Evolutionary conservation across 2,797 vertebrate species (phyloP).

Genomic region (Dallia pectoralis): DNA sequence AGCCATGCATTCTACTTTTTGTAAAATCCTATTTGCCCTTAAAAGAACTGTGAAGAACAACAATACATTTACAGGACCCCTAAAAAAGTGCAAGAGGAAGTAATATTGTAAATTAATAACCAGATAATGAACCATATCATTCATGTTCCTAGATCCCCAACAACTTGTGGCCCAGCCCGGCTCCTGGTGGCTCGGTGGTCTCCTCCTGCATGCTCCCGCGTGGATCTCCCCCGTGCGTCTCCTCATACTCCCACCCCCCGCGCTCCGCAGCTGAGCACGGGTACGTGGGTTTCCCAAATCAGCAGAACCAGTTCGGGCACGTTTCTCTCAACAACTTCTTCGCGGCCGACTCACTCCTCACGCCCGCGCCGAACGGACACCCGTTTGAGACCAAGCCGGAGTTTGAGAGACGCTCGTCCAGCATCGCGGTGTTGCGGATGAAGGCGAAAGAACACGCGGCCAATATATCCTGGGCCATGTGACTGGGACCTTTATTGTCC

Average conservation of each 20-base stretch:
- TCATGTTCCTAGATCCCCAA: constrained; percentile 87
- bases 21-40: not conserved
- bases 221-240: constrained; percentile 91
- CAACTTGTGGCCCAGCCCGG: constrained; percentile 89
- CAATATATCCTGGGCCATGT: constrained; percentile 99
- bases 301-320: constrained; percentile 95
- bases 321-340: constrained; percentile 98
- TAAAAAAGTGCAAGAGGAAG: no score
- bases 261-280: constrained; percentile 82
- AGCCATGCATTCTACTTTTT: no score
- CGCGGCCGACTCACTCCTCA: constrained; percentile 88
- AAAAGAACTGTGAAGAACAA: not conserved
- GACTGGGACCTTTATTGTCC: constrained; percentile 53
- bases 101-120: not conserved
- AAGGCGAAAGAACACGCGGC: constrained; percentile 98
- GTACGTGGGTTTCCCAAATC: constrained; percentile 91
- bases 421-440: constrained; percentile 98
- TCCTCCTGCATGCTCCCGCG: constrained; percentile 97
- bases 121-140: not conserved
- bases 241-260: constrained; percentile 90
- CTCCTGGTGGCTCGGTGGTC: constrained; percentile 85
- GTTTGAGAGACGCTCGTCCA: constrained; percentile 95
- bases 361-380: constrained; percentile 82
- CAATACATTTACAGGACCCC: not conserved
- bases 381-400: constrained; percentile 96